A percentile compares a stretch with the other conserved stretches of the same genome.
Evolutionary conservation across 2,797 vertebrate genomes (phyloP).

Genomic region (Pipistrellus pygmaeus): DNA sequence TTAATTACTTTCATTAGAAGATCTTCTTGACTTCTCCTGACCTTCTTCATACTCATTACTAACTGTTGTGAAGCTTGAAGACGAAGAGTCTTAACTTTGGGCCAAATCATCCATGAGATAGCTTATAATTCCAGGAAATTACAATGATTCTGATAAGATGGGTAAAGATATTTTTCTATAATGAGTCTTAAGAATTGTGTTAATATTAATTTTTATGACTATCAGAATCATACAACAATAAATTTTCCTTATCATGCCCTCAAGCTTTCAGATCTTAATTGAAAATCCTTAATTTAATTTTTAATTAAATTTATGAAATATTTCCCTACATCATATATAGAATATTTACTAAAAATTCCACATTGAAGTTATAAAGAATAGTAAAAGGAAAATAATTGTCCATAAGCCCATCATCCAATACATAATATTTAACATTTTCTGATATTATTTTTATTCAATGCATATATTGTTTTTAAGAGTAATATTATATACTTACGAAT

Average conservation of each 20-base stretch:
- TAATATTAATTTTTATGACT: conserved; percentile 50
- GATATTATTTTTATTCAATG: background rate
- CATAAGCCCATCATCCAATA: background rate
- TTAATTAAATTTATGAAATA: background rate
- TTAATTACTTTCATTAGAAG: conserved; percentile 78
- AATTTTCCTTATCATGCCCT: background rate
- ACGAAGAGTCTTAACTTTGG: conserved; percentile 37
- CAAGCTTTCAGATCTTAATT: conserved; percentile 10
- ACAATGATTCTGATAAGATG: conserved; percentile 9
- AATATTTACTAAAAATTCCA: conserved; percentile 15
- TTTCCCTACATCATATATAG: background rate
- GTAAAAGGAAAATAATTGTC: background rate
- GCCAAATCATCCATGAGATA: conserved; percentile 40
- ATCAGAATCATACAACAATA: conserved; percentile 24
- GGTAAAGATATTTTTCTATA: background rate
- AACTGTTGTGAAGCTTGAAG: conserved; percentile 51
- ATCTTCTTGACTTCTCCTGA: conserved; percentile 56
- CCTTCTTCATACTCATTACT: conserved; percentile 54
- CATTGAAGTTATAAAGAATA: background rate
- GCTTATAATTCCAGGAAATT: conserved; percentile 60
- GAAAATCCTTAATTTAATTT: conserved; percentile 33
- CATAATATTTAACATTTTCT: background rate
- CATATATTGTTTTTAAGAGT: background rate
- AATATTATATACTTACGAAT: background rate
- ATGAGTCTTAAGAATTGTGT: conserved; percentile 18